Conservation (phyloP, 2,888 invertebrate genomes). For the Dusona sp. region DNA sequence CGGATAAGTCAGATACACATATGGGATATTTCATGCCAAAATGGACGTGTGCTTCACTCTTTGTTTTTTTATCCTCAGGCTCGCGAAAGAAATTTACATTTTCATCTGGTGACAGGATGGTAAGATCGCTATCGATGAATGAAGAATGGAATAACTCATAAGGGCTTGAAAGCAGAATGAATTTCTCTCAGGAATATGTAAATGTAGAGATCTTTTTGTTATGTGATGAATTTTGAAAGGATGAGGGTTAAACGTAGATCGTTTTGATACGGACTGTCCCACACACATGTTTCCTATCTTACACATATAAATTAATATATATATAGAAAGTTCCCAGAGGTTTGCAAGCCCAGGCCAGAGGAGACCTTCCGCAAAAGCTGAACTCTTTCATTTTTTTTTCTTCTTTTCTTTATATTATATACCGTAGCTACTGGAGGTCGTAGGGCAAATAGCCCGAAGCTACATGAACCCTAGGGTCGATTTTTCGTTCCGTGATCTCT, state of each 20-base stretch:
- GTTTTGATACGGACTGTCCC: slow-evolving; percentile 8
- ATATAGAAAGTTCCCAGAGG: slow-evolving; percentile 21
- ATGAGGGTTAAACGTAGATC: not conserved
- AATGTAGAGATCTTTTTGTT: not conserved
- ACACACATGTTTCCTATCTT: not conserved
- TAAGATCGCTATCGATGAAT: not conserved
- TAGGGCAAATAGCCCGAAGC: slow-evolving; percentile 61
- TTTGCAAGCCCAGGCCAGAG: slow-evolving; percentile 21
- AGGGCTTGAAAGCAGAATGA: not conserved
- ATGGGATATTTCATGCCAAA: slow-evolving; percentile 10
- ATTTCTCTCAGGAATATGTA: not conserved
- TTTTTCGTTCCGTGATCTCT: slow-evolving; percentile 59
- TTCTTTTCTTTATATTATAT: slow-evolving; percentile 1
- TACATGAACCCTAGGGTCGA: slow-evolving; percentile 53
- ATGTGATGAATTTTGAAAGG: not conserved
- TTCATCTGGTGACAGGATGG: not conserved
- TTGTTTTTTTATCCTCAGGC: not conserved
- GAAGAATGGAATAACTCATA: not conserved
- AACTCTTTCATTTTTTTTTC: slow-evolving; percentile 42
- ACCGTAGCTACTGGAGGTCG: slow-evolving; percentile 35
- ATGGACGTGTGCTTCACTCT: not conserved
- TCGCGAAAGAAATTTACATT: not conserved
- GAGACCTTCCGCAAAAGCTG: slow-evolving; percentile 58
- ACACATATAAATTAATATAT: not conserved
- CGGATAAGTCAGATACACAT: slow-evolving; percentile 33